A percentile compares a stretch with the other conserved stretches of the same genome.
Conservation (phyloP, 2,797 vertebrate species). For the Gambusia yucatana region DNA sequence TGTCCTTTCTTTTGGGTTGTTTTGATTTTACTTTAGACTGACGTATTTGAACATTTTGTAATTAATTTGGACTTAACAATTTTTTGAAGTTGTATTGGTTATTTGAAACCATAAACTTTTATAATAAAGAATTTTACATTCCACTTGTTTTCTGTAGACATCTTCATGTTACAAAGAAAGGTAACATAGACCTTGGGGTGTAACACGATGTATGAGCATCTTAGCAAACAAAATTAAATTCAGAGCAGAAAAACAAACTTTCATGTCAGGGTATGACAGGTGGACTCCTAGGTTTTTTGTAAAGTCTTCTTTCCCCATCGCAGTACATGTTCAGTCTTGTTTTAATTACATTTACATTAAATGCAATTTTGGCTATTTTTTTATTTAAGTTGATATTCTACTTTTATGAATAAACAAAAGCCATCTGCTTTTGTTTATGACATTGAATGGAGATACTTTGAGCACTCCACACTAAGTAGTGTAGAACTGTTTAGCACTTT, state of each 20-base stretch:
- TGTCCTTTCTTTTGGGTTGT: no score
- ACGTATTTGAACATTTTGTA: no score
- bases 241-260: not conserved
- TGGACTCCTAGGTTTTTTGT: not conserved
- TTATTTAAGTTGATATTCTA: not conserved
- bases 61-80: no score
- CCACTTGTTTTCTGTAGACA: no score
- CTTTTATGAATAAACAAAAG: not conserved
- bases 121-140: no score
- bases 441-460: no score
- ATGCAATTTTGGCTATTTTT: not conserved
- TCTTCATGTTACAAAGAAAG: no score
- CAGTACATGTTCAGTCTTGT: not conserved
- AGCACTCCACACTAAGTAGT: not conserved
- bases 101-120: no score
- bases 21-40: no score
- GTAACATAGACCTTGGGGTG: no score
- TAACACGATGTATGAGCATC: not conserved
- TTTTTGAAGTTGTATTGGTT: no score
- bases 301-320: not conserved
- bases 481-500: not conserved
- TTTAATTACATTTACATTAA: not conserved
- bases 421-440: not conserved
- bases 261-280: not conserved
- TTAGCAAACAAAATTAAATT: not conserved